Conservation (phyloP, 53 echinoderm and acorn worm species). For the Temnopleurus reevesii region DNA sequence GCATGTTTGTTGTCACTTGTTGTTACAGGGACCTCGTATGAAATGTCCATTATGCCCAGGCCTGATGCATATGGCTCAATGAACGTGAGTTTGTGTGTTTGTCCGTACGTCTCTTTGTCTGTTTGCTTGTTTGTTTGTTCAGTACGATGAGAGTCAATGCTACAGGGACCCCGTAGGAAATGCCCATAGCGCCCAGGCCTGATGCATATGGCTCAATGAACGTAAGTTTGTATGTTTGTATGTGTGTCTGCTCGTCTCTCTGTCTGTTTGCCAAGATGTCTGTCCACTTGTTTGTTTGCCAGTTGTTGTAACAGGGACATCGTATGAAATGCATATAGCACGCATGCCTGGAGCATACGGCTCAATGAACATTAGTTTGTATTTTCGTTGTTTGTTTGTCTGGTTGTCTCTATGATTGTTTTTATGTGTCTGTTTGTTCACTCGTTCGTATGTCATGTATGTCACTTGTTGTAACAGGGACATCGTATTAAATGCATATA, state of each 20-base stretch:
- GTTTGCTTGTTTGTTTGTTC: too few relatives aligned
- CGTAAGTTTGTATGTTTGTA: conserved; percentile 25
- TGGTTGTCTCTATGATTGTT: too few relatives aligned
- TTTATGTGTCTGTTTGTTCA: neutral
- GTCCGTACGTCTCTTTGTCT: too few relatives aligned
- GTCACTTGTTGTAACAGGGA: too few relatives aligned
- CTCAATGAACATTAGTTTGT: conserved; percentile 64
- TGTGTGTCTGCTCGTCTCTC: neutral
- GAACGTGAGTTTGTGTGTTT: neutral
- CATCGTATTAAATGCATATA: too few relatives aligned
- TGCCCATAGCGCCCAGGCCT: conserved; percentile 82
- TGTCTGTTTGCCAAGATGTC: neutral
- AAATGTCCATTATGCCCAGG: neutral
- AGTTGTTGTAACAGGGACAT: too few relatives aligned
- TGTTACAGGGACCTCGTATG: too few relatives aligned
- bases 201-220: conserved; percentile 80
- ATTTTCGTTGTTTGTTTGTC: too few relatives aligned
- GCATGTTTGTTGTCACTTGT: neutral
- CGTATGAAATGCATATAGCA: neutral
- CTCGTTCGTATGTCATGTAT: neutral
- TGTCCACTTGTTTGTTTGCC: neutral
- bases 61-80: conserved; percentile 78
- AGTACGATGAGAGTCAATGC: too few relatives aligned
- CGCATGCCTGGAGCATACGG: conserved; percentile 79
- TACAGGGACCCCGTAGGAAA: conserved; percentile 88